phyloP scores from a whole-genome alignment of 2,113 vertebrate genomes.

The Malaclemys terrapin region DNA sequence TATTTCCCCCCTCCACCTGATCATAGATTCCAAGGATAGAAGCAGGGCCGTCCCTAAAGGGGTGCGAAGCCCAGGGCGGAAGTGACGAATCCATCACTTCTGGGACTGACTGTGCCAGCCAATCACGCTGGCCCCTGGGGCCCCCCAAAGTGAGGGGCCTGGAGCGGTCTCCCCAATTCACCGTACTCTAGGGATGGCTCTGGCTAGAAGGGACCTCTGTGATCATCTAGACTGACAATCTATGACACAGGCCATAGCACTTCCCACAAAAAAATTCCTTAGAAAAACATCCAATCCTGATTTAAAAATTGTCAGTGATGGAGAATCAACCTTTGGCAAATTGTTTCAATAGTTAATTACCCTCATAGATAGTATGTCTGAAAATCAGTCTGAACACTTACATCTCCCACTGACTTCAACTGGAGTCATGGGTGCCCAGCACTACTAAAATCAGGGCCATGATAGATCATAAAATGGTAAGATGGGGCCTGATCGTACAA shows the following conservation, averaged over 20 bases:
- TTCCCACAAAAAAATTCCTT: not conserved
- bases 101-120: too few relatives aligned
- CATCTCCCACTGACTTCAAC: slow-evolving; percentile 54
- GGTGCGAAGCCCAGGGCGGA: too few relatives aligned
- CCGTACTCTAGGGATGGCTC: too few relatives aligned
- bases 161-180: too few relatives aligned
- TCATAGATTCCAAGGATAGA: not conserved
- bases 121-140: too few relatives aligned
- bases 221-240: not conserved
- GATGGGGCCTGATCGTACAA: slow-evolving; percentile 32
- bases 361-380: not conserved
- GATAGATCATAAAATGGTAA: slow-evolving; percentile 30
- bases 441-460: slow-evolving; percentile 33
- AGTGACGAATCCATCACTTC: too few relatives aligned
- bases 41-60: too few relatives aligned
- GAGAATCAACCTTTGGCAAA: not conserved
- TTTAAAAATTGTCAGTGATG: not conserved
- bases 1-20: not conserved
- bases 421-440: slow-evolving; percentile 29
- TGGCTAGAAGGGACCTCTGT: not conserved
- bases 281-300: not conserved
- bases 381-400: slow-evolving; percentile 6
- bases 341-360: not conserved
- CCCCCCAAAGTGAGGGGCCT: too few relatives aligned
- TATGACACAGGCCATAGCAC: not conserved